Base-by-base conservation (phyloP, 2,797 vertebrate species). In the Oryzias dopingdopingensis region DNA sequence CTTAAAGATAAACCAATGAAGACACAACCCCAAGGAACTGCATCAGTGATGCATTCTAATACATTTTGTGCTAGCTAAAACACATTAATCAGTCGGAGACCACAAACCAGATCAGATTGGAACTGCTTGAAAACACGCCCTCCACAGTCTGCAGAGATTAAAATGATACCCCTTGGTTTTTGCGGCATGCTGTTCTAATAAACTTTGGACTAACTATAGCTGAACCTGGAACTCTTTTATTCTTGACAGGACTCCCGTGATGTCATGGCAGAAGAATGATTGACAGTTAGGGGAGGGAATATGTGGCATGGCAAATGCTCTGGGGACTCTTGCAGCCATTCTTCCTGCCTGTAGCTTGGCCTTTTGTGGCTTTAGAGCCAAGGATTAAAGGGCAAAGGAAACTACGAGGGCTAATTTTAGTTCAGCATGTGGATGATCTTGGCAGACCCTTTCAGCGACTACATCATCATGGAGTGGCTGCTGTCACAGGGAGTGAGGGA, bases 381-480 rank as follows among this genome's bases (percentile, higher is more conserved):
- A 15, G 77, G 76, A 86, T 86, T 84, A 87, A 83, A 81, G 82
- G 82, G 49, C 70, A 85, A 82, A 82, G 87, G 85, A 89, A 88
- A 76, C 80, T 70, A 82, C 68, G 42, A 1, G 42, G 3, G 46
- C 77, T 88, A 86, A 84, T 83, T 86, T 83, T 86, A 79, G 81
- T 60, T 59, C 26, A 76, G 78, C 57, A 83, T 69, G 76, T 70
- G 32, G 72, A 74, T 75, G 78, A 62, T 53, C 51, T 66, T 76
- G 78, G 80, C 73, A 61, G 55, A 71, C 62, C 57, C 67, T 69
- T 45, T 81, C 79, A 76, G 59, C 72, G 55, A 68, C 74, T 76
- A 59, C 64, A 79, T 74, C 64, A 56, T 59, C n/a, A 15, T 20
- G n/a, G 55, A 37, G 37, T 24, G 6, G 65, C 49, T 24, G 42